Evolutionary conservation across 2,888 invertebrate species (phyloP).

Genomic region (Volucella bombylans): DNA sequence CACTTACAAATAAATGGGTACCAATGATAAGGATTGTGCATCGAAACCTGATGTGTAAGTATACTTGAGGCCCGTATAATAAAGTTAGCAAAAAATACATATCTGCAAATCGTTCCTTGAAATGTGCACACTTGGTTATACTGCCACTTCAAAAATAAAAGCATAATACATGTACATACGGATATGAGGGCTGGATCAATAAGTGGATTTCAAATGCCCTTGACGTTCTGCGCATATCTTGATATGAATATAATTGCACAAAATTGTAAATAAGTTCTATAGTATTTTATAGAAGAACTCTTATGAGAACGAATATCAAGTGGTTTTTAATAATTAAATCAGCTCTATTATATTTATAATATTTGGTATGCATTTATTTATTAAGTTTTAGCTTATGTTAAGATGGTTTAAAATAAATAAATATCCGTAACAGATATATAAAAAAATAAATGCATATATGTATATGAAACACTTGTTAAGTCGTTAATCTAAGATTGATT

Average conservation of each 20-base stretch:
- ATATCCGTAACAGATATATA: no score
- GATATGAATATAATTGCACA: constrained; percentile 50
- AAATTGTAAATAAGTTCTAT: constrained; percentile 51
- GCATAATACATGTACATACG: constrained; percentile 19
- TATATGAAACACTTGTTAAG: no score
- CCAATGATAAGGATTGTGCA: constrained; percentile 62
- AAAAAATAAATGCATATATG: no score
- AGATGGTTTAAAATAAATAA: no score
- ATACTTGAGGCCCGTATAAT: constrained; percentile 68
- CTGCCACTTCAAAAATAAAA: constrained; percentile 65
- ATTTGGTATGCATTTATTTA: no score
- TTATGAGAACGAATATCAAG: no score
- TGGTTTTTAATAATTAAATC: no score
- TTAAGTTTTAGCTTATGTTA: no score
- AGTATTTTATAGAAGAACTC: constrained; percentile 20
- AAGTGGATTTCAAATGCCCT: constrained; percentile 67
- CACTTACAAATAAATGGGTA: constrained; percentile 69
- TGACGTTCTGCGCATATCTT: constrained; percentile 71
- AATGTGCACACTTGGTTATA: constrained; percentile 72
- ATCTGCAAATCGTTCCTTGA: constrained; percentile 65
- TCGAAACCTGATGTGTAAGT: constrained; percentile 67
- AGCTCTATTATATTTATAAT: no score
- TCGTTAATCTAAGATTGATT: no score
- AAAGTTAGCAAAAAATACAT: constrained; percentile 64
- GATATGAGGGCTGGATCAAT: constrained; percentile 66